Base-by-base conservation (phyloP, 2,888 invertebrate genomes). In the Apamea anceps region DNA sequence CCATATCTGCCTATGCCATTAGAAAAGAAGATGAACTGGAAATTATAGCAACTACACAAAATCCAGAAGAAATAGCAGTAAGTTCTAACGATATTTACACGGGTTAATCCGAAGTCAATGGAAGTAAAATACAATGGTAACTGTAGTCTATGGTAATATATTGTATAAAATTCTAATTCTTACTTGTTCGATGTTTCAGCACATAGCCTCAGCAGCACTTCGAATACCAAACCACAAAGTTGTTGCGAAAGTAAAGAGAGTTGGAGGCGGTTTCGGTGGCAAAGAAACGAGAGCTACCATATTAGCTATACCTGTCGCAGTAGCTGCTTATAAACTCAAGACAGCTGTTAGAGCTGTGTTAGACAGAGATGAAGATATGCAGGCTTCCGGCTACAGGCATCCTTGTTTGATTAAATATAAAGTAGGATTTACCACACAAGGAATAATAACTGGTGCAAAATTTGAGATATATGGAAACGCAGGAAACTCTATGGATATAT, bases 201-300 rank as follows among this genome's bases (percentile, higher is more conserved):
- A 96, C 87, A 94, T 97, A n/a, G 96, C 97, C 0, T 97, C 98
- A 6, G 95, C 97, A 86, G 96, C 97, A 32, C 96, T 99, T 62
- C 97, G 97, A 63, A 96, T 98, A 80, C 98, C 98, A 0, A 97
- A 97, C 81, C 98, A 98, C 91, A 98, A 98, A 95, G 96, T 99
- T 15, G 96, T 97, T 3, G 97, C 97, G 54, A 97, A 97, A 93
- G 98, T 98, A 0, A 98, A 98, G 93, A 97, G 99, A 89, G 95
- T 99, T 79, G 99, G 99, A 2, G 99, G 99, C 57, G 99, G 98
- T 70, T 99, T 99, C 93, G 99, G 99, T 25, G 99, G 99, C 0
- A 99, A 99, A 94, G 99, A 99, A 95, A 98, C 98, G 0, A 97
- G 98, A 87, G 95, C 97, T 7, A 90, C 95, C 7, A 87, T 98